A percentile compares a stretch with the other conserved stretches of the same genome.
Conservation (phyloP, 2,888 invertebrate genomes). For the Dolomedes plantarius region DNA sequence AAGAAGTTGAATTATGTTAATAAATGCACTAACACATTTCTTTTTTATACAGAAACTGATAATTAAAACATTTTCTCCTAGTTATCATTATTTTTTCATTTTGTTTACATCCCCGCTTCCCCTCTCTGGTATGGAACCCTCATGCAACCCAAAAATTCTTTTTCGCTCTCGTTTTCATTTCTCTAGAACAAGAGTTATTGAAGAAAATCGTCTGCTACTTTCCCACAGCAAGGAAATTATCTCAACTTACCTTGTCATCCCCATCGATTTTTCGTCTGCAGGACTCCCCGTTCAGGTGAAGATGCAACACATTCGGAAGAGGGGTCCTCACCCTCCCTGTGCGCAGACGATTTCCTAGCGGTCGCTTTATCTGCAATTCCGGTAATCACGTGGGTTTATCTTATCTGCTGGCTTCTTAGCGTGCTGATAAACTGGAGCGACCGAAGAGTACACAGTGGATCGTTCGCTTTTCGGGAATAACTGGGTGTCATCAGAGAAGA, state of each 20-base stretch:
- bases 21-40: too few relatives aligned
- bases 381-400: slow-evolving; percentile 46
- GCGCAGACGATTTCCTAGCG: not conserved
- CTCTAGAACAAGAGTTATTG: too few relatives aligned
- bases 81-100: too few relatives aligned
- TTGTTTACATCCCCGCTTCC: too few relatives aligned
- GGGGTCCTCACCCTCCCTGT: slow-evolving; percentile 1
- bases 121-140: too few relatives aligned
- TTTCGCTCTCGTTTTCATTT: too few relatives aligned
- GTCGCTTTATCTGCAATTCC: slow-evolving; percentile 30
- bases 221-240: slow-evolving; percentile 6
- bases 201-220: slow-evolving; percentile 6
- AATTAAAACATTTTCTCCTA: too few relatives aligned
- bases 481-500: slow-evolving; percentile 47
- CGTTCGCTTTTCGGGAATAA: slow-evolving; percentile 22
- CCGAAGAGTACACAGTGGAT: not conserved
- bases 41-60: too few relatives aligned
- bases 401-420: slow-evolving; percentile 7
- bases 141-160: too few relatives aligned
- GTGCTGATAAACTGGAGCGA: slow-evolving; percentile 35
- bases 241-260: slow-evolving; percentile 48
- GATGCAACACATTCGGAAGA: slow-evolving; percentile 43
- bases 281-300: slow-evolving; percentile 13
- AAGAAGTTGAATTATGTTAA: too few relatives aligned
- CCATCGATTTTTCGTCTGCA: slow-evolving; percentile 49